Base-by-base conservation (phyloP, 2,113 vertebrate species). In the Lepidothrix coronata region DNA sequence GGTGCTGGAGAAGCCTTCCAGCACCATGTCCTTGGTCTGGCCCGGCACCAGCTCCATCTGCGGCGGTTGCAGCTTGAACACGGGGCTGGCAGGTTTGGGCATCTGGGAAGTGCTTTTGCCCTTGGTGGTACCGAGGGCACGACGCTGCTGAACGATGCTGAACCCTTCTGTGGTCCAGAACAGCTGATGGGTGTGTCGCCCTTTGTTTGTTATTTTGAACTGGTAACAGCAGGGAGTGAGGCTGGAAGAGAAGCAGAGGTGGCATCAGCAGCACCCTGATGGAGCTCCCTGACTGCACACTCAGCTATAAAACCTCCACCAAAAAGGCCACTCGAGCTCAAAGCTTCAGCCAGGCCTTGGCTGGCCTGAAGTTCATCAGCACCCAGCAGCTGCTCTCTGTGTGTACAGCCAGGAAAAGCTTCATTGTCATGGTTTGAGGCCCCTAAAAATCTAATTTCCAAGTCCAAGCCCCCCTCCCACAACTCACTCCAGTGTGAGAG, bases 141-240 rank as follows among this genome's bases (percentile, higher is more conserved):
- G 95, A 33, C 14, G 70, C 48, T 88, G 95, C 25, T 91, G 76
- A 44, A 95, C 93, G 0, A 85, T 71, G 27, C 43, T 12, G 27
- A 97, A 98, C 28, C 94, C 96, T 35, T 98, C 97, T 0, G 86
- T 98, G 66, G 95, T 96, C 99, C 99, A 99, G 91, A 97, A 98
- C 17, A 99, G 90, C 73, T 97, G 98, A 65, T 99, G 98, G n/a
- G 85, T 85, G 5, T 97, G 97, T 8, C 96, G 96, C 8, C 99
- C 98, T 33, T 82, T 96, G 94, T 99, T 99, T 5, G 96, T 99
- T 55, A 99, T 81, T 67, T 89, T 98, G 85, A 99, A 99, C 83
- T 10, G 85, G 89, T 98, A 99, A 88, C 86, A 96, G 84, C 92
- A 98, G 24, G 96, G 82, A 33, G 84, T 89, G 59, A 98, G 95